Conservation (phyloP, 37 sponge, comb jelly and placozoan species). For the Petrosia ficiformis region DNA sequence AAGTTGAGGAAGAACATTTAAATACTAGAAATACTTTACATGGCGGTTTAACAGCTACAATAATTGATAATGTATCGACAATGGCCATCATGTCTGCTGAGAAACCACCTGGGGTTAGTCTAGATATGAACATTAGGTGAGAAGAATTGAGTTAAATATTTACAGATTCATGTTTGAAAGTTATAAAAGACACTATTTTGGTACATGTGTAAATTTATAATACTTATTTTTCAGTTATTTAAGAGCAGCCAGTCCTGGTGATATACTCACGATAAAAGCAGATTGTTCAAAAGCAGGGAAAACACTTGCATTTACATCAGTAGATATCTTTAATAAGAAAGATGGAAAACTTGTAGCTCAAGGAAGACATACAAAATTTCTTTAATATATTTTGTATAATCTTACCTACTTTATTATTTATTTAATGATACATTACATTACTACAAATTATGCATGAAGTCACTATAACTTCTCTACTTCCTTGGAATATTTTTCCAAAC, state of each 20-base stretch:
- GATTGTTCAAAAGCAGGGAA: conserved; percentile 80
- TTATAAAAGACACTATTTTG: too few relatives aligned
- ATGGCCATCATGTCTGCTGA: conserved; percentile 72
- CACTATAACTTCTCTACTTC: too few relatives aligned
- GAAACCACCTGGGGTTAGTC: conserved; percentile 77
- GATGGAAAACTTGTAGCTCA: conserved; percentile 65
- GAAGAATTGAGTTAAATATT: background rate
- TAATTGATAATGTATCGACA: conserved; percentile 82
- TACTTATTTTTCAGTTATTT: conserved; percentile 50
- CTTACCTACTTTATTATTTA: too few relatives aligned
- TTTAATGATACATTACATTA: too few relatives aligned
- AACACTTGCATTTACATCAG: conserved; percentile 76
- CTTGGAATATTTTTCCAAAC: too few relatives aligned
- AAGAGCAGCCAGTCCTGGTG: conserved; percentile 75
- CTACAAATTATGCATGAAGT: too few relatives aligned
- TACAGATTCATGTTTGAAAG: background rate
- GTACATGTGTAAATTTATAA: too few relatives aligned
- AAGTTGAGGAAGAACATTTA: conserved; percentile 74
- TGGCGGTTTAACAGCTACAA: conserved; percentile 88
- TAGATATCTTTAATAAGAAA: conserved; percentile 65
- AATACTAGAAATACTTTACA: conserved; percentile 77
- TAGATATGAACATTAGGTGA: conserved; percentile 71
- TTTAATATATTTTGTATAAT: too few relatives aligned
- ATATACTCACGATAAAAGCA: conserved; percentile 64
- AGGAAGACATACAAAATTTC: conserved; percentile 83